Evolutionary conservation across 2,113 vertebrate genomes (phyloP).

Genomic region (Grus americana): DNA sequence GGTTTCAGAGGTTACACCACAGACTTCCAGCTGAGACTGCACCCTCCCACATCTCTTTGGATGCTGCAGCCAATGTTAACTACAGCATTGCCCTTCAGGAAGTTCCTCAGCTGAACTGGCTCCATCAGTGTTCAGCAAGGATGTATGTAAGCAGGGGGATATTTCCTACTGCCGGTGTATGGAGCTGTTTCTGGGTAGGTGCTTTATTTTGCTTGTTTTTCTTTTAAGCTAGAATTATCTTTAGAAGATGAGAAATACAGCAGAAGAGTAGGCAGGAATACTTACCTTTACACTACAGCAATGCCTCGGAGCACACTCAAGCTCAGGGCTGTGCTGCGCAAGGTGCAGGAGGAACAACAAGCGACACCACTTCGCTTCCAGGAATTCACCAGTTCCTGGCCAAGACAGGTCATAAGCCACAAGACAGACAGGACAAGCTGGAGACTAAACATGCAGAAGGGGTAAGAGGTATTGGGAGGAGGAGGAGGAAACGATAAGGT

Average conservation of each 20-base stretch:
- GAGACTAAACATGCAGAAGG: conserved; percentile 41
- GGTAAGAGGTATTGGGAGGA: not conserved
- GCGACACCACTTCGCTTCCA: not conserved
- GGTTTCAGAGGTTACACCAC: not conserved
- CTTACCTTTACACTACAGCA: not conserved
- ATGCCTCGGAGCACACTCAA: accelerated
- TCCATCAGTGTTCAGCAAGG: not conserved
- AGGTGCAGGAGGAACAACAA: conserved; percentile 2
- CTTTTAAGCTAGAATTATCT: not conserved
- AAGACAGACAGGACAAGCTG: conserved; percentile 30
- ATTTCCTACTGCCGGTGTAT: not conserved
- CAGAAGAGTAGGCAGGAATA: not conserved
- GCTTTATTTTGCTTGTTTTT: not conserved
- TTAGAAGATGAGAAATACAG: not conserved
- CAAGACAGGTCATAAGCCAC: not conserved
- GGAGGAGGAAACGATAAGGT: conserved; percentile 19
- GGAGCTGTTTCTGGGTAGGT: not conserved
- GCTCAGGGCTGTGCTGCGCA: not conserved
- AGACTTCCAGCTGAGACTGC: not conserved
- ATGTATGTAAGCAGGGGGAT: accelerated
- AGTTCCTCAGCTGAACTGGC: not conserved
- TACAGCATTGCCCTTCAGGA: not conserved
- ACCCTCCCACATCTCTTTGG: not conserved
- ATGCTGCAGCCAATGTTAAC: not conserved
- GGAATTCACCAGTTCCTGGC: not conserved